Evolutionary conservation across 2,888 invertebrate genomes (phyloP), one percentile per base, ranked within the genome.

Genomic region (Melanchra persicariae): DNA sequence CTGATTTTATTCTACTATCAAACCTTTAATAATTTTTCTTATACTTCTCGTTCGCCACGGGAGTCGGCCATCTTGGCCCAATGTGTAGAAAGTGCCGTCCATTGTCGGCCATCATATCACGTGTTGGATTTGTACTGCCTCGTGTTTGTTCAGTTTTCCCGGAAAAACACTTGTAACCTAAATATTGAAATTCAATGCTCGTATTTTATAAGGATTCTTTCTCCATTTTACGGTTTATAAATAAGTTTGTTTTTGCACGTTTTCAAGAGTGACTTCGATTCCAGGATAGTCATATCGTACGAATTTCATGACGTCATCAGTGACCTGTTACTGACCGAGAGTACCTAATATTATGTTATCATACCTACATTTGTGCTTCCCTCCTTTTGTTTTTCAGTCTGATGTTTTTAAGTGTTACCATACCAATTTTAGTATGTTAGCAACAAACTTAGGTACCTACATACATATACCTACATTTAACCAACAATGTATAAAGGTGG

Each of bases 61-160:
- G 43, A 22, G 22, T 49, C 19, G 15, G 12, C 49, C 37, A 61
- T 15, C 12, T 51, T 74, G 74, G 74, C 26, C 79, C 62, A 61
- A 4, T 17, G 54, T 74, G 15, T 79, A 59, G 15, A 59, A 17
- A 34, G 19, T 24, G 45, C 52, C 4, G 0, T 0, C 70, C 77
- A 43, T 43, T 15, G 43, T 26, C 45, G 26, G 49, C 34, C 49
- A 70, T n/a, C 19, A 17, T 49, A 70, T 57, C 78, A 72, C 72
- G 55, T 77, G 70, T 26, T 26, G 24, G 19, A 45, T 70, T 49
- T 45, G 9, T 17, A 26, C 1, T 26, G 69, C 57, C 70, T 72
- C 71, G 43, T 57, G 70, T 22, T 51, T 51, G 12, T 40, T n/a
- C 19, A 37, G 49, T 77, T 72, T 77, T 72, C 70, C 43, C 9